phyloP scores from a whole-genome alignment of 1,140 invertebrate genomes.

The Druon quercuslanigerum region DNA sequence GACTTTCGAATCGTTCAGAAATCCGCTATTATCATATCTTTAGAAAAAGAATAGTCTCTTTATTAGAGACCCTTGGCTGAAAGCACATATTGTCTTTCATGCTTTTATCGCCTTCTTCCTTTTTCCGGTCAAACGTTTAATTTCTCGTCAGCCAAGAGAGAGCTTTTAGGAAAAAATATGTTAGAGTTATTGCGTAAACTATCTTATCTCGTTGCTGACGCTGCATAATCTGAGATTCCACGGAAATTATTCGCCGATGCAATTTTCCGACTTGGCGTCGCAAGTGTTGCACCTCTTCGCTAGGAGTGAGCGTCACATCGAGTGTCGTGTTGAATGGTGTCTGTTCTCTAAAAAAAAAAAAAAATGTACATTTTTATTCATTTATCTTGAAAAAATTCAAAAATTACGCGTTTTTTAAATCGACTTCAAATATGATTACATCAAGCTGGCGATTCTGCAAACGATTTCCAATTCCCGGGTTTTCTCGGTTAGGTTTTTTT shows the following conservation, averaged over 20 bases:
- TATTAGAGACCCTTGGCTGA: neutral
- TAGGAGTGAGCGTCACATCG: slow-evolving; percentile 81
- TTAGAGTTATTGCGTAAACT: slow-evolving; percentile 86
- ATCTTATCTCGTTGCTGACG: slow-evolving; percentile 89
- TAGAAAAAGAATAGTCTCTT: neutral
- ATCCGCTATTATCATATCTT: neutral
- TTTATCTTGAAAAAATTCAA: neutral
- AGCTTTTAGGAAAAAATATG: slow-evolving; percentile 90
- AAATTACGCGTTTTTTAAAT: too few relatives aligned
- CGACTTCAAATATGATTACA: too few relatives aligned
- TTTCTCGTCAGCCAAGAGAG: slow-evolving; percentile 88
- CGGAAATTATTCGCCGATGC: slow-evolving; percentile 88
- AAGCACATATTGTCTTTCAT: slow-evolving; percentile 18
- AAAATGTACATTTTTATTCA: slow-evolving; percentile 46
- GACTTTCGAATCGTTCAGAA: neutral
- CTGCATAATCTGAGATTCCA: slow-evolving; percentile 88
- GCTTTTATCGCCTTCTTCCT: neutral
- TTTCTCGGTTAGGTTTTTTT: too few relatives aligned
- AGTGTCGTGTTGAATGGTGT: slow-evolving; percentile 78
- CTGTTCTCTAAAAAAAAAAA: slow-evolving; percentile 78
- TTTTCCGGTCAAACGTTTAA: slow-evolving; percentile 44
- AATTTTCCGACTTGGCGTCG: slow-evolving; percentile 88
- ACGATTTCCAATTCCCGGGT: too few relatives aligned
- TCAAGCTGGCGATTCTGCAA: too few relatives aligned
- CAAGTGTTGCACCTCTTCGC: slow-evolving; percentile 88